Conservation (phyloP, 2,888 invertebrate species). For the Baccha elongata region DNA sequence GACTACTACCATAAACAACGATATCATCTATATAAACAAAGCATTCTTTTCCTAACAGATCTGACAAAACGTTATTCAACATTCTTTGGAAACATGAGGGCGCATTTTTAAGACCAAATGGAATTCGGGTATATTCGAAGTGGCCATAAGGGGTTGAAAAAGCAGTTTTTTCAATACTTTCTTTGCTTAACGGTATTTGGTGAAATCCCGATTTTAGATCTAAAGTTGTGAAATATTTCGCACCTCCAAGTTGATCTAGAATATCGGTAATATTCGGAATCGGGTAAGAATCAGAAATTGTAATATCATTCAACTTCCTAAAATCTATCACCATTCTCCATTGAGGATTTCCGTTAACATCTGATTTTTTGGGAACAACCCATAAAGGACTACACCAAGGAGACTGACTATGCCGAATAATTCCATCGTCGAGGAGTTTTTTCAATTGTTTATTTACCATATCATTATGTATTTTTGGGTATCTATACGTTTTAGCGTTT, state of each 20-base stretch:
- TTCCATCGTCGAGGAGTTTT: neutral
- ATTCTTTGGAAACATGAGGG: conserved; percentile 18
- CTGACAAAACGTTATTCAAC: conserved; percentile 15
- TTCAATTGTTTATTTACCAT: neutral
- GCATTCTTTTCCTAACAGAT: conserved; percentile 6
- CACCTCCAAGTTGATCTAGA: conserved; percentile 4
- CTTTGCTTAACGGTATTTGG: conserved; percentile 7
- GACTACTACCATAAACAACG: conserved; percentile 5
- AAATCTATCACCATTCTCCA: conserved; percentile 15
- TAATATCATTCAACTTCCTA: too few species aligned
- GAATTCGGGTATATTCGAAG: too few species aligned
- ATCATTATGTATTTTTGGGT: neutral
- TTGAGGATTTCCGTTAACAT: conserved; percentile 11
- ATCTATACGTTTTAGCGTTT: too few species aligned
- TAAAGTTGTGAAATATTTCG: conserved; percentile 11
- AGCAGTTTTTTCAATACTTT: neutral
- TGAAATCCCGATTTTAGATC: conserved; percentile 13
- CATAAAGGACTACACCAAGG: neutral
- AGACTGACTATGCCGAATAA: neutral
- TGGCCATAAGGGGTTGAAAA: conserved; percentile 1
- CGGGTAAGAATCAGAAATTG: conserved; percentile 11
- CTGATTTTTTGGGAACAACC: neutral
- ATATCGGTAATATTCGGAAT: conserved; percentile 6
- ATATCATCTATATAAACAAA: conserved; percentile 14
- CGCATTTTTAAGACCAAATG: conserved; percentile 6